Conservation (phyloP, 1,140 invertebrate genomes). For the Drosophila nigromelanica region DNA sequence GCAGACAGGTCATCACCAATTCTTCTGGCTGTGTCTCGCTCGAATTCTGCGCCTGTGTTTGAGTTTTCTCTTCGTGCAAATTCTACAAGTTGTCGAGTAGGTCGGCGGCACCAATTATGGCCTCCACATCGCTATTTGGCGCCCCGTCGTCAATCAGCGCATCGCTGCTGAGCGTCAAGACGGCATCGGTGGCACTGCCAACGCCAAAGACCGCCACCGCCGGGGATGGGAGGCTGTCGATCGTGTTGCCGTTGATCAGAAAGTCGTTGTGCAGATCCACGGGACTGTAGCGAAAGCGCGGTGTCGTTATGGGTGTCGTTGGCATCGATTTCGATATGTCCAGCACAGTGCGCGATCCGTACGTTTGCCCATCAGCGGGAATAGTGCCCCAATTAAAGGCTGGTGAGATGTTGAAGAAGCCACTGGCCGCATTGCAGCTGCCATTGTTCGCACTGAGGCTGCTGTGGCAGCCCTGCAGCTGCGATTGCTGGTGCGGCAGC, state of each 20-base stretch:
- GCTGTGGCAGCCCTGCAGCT: conserved; percentile 34
- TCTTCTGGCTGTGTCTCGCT: conserved; percentile 33
- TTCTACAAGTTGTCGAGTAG: conserved; percentile 80
- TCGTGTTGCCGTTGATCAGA: conserved; percentile 86
- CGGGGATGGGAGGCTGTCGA: conserved; percentile 74
- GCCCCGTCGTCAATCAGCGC: conserved; percentile 65
- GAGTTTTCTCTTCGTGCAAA: conserved; percentile 81
- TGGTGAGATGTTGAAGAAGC: conserved; percentile 73
- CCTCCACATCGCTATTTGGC: conserved; percentile 66
- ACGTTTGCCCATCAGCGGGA: conserved; percentile 26
- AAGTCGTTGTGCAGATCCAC: conserved; percentile 85
- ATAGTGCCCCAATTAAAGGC: conserved; percentile 62
- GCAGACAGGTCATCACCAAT: conserved; percentile 55
- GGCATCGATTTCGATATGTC: conserved; percentile 87
- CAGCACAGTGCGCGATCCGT: conserved; percentile 51
- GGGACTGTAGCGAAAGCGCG: conserved; percentile 86
- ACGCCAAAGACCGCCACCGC: conserved; percentile 49
- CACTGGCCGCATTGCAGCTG: conserved; percentile 35
- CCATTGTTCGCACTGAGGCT: conserved; percentile 37
- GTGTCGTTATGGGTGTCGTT: conserved; percentile 85
- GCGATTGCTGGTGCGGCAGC: conserved; percentile 84
- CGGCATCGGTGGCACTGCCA: conserved; percentile 38
- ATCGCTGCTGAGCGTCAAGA: conserved; percentile 45
- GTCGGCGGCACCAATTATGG: conserved; percentile 69
- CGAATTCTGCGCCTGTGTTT: conserved; percentile 16